Evolutionary conservation across 1,140 invertebrate species (phyloP).

Genomic region (Archivesica marissinica): DNA sequence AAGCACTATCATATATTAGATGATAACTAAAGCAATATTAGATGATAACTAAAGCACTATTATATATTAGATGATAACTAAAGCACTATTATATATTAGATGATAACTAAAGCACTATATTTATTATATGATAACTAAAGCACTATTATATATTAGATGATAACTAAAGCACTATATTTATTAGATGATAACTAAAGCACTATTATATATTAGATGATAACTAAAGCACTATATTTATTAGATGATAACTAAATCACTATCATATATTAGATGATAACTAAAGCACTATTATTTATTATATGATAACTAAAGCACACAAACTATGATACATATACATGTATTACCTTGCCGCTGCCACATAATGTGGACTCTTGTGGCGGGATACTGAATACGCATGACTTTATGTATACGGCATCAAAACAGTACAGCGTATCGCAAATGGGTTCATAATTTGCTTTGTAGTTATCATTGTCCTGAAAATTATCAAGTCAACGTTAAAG

Average conservation of each 20-base stretch:
- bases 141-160: not conserved
- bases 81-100: too few relatives aligned
- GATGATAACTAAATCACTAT: not conserved
- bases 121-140: too few relatives aligned
- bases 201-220: not conserved
- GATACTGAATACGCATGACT: conserved; percentile 48
- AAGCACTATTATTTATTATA: not conserved
- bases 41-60: too few relatives aligned
- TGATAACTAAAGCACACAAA: not conserved
- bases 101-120: too few relatives aligned
- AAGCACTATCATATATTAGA: too few relatives aligned
- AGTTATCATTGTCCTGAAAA: conserved; percentile 14
- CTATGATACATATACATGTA: not conserved
- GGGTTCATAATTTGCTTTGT: conserved; percentile 35
- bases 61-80: too few relatives aligned
- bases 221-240: not conserved
- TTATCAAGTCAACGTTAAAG: not conserved
- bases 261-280: not conserved
- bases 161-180: not conserved
- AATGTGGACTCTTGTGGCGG: conserved; percentile 49
- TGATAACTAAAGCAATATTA: too few relatives aligned
- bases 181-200: not conserved
- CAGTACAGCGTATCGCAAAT: conserved; percentile 40
- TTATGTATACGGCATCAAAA: conserved; percentile 19
- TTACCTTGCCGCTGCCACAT: conserved; percentile 49